Evolutionary conservation across 2,797 vertebrate genomes (phyloP).

Genomic region (Avahi laniger): DNA sequence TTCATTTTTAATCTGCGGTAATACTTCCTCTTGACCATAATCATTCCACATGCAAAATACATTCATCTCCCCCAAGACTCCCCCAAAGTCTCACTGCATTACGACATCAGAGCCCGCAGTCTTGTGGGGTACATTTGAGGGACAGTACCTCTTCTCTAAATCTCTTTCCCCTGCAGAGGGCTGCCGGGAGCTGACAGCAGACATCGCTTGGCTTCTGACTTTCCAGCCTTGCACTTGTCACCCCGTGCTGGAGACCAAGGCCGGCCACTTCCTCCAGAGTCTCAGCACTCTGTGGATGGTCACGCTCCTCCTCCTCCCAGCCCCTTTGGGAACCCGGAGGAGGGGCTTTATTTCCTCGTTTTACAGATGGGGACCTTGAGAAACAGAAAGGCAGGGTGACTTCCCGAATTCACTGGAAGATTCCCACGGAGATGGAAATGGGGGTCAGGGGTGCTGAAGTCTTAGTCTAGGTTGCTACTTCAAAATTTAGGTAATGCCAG

Average conservation of each 20-base stretch:
- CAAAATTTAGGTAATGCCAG: not conserved
- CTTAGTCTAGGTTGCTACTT: not conserved
- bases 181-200: not conserved
- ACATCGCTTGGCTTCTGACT: not conserved
- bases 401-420: not conserved
- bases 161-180: not conserved
- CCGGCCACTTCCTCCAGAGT: not conserved
- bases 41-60: not conserved
- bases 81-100: not conserved
- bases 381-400: not conserved
- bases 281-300: fast-evolving
- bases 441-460: not conserved
- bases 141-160: not conserved
- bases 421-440: not conserved
- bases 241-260: not conserved
- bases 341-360: not conserved
- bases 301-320: too few relatives aligned
- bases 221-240: not conserved
- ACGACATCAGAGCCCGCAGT: not conserved
- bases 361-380: not conserved
- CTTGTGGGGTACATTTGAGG: fast-evolving
- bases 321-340: not conserved
- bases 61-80: not conserved
- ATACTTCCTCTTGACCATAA: not conserved
- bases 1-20: not conserved